These are phyloP conservation scores for Hiodon alosoides DNA, from an alignment of 2,113 vertebrate genomes.

Conservation along the genomic window DNA sequence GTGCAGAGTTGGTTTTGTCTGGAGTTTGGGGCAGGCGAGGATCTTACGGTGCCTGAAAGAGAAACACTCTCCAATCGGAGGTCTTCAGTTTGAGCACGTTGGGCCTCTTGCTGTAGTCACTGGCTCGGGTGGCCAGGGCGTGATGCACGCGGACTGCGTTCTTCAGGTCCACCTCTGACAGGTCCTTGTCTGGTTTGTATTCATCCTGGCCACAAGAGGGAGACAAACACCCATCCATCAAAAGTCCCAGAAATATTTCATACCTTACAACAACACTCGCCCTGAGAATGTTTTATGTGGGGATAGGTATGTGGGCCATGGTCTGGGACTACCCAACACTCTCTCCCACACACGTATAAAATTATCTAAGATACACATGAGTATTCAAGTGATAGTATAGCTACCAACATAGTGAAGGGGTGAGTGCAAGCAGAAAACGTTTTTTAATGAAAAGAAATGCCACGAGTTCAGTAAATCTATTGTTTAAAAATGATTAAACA, in stretches of 20 bases:
- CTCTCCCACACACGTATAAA: slow-evolving; percentile 14
- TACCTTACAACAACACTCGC: neutral
- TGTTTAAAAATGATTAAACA: no score
- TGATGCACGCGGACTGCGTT: slow-evolving; percentile 92
- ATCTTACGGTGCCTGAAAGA: slow-evolving; percentile 89
- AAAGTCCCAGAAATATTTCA: neutral
- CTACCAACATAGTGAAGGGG: no score
- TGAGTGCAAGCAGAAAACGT: no score
- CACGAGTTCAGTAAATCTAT: no score
- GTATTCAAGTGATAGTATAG: no score
- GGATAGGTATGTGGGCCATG: neutral
- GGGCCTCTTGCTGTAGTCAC: slow-evolving; percentile 91
- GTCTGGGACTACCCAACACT: slow-evolving; percentile 2
- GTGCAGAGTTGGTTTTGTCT: neutral
- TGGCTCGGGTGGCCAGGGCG: slow-evolving; percentile 85
- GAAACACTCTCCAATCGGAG: slow-evolving; percentile 95
- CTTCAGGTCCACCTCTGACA: slow-evolving; percentile 92
- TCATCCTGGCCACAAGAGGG: slow-evolving; percentile 75
- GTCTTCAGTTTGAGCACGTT: slow-evolving; percentile 94
- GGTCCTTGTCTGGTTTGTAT: slow-evolving; percentile 88
- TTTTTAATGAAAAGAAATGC: no score
- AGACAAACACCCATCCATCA: slow-evolving; percentile 40
- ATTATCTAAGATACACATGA: no score
- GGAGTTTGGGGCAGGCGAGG: neutral
- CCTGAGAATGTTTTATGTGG: neutral